These are phyloP conservation scores for Andrena cerasifolii DNA, from an alignment of 1,140 invertebrate species.

Conservation along the genomic window DNA sequence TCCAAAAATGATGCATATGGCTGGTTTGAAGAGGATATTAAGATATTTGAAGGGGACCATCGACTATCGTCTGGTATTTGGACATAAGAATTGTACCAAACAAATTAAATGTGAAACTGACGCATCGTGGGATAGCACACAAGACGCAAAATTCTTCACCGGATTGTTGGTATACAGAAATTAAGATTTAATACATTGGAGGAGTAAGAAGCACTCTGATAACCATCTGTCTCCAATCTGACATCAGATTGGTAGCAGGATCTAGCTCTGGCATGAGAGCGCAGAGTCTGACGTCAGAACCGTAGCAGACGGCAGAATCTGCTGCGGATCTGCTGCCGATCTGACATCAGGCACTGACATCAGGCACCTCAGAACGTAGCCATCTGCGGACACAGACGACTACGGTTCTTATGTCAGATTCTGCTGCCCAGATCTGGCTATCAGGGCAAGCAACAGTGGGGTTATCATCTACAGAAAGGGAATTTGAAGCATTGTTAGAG, in stretches of 20 bases:
- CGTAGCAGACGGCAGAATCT: no score
- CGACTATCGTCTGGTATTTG: not conserved
- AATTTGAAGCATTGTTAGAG: not conserved
- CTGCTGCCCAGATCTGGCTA: no score
- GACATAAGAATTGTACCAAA: not conserved
- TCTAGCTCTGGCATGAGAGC: no score
- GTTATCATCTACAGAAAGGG: not conserved
- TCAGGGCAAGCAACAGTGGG: not conserved
- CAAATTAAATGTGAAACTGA: not conserved
- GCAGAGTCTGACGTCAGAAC: no score
- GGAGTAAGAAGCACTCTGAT: no score
- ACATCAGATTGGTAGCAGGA: no score
- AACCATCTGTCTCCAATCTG: no score
- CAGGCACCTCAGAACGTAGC: no score
- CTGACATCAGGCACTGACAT: no score
- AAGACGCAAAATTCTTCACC: not conserved
- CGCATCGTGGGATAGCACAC: conserved; percentile 25
- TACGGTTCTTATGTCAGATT: no score
- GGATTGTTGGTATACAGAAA: not conserved
- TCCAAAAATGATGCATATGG: conserved; percentile 17
- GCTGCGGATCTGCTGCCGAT: no score
- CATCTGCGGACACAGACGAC: no score
- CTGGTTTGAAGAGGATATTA: conserved; percentile 3
- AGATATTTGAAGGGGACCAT: conserved; percentile 26
- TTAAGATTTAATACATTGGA: not conserved